phyloP scores from a whole-genome alignment of 2,797 vertebrate species.

The Luscinia megarhynchos region DNA sequence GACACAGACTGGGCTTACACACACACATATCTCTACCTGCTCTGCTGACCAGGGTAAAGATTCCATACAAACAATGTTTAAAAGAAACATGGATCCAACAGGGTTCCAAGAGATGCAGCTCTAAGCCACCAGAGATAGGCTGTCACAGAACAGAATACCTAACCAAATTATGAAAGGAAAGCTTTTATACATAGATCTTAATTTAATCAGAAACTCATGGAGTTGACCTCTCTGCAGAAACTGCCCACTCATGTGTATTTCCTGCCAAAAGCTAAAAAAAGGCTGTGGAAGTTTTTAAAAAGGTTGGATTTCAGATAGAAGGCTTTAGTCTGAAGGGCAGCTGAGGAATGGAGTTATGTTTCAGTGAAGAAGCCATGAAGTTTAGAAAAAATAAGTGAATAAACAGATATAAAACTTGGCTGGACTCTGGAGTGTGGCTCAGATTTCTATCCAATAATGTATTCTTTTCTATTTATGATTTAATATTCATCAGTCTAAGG shows the following conservation, averaged over 20 bases:
- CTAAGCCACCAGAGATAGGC: not conserved
- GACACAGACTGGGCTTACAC: not conserved
- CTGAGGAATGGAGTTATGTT: not conserved
- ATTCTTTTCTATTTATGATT: not conserved
- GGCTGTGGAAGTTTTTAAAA: not conserved
- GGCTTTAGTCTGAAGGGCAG: not conserved
- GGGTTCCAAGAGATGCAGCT: not conserved
- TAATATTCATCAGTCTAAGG: not conserved
- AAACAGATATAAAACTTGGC: not conserved
- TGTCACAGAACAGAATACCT: not conserved
- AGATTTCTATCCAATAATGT: not conserved
- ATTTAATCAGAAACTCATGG: not conserved
- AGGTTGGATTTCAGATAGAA: not conserved
- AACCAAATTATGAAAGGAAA: conserved; percentile 18
- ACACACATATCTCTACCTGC: not conserved
- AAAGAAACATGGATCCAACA: not conserved
- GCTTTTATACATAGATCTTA: not conserved
- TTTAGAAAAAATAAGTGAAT: not conserved
- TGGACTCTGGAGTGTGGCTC: not conserved
- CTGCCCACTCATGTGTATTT: not conserved
- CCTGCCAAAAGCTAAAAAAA: conserved; percentile 6
- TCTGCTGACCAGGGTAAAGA: not conserved
- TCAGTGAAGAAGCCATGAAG: not conserved
- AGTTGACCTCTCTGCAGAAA: not conserved
- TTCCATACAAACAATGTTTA: fast-evolving